These are phyloP conservation scores for Beroe forskalii DNA, from an alignment of 37 sponge, comb jelly and placozoan genomes.

Conservation along the genomic window DNA sequence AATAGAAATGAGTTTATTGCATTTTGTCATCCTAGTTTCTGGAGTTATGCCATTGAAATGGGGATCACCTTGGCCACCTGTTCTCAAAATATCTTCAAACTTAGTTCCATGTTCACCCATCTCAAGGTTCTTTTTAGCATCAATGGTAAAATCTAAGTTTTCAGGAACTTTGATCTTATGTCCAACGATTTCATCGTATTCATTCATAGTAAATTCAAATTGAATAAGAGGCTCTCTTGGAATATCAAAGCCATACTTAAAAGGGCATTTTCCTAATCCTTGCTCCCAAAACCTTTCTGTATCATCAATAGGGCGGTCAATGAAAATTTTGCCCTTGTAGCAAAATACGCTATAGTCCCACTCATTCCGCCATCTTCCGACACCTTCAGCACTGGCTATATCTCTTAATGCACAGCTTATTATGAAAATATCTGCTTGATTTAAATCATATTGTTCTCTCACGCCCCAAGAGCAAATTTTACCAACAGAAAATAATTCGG, in stretches of 20 bases:
- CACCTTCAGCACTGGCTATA: neutral
- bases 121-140: neutral
- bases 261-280: neutral
- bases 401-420: neutral
- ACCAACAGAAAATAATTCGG: neutral
- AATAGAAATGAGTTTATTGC: neutral
- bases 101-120: neutral
- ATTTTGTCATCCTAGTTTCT: no score
- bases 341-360: no score
- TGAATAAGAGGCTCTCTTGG: neutral
- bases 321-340: slow-evolving; percentile 18
- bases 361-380: no score
- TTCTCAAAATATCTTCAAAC: neutral
- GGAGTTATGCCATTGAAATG: neutral
- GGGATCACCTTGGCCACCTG: neutral
- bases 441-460: neutral
- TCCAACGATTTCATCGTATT: no score
- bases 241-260: neutral
- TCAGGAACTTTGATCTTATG: no score
- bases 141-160: neutral
- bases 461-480: neutral
- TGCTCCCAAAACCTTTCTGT: neutral
- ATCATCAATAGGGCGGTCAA: neutral
- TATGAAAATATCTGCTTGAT: neutral
- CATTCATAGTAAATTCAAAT: neutral